Evolutionary conservation across 2,888 invertebrate genomes (phyloP).

Genomic region (Chymomyza caudatula): DNA sequence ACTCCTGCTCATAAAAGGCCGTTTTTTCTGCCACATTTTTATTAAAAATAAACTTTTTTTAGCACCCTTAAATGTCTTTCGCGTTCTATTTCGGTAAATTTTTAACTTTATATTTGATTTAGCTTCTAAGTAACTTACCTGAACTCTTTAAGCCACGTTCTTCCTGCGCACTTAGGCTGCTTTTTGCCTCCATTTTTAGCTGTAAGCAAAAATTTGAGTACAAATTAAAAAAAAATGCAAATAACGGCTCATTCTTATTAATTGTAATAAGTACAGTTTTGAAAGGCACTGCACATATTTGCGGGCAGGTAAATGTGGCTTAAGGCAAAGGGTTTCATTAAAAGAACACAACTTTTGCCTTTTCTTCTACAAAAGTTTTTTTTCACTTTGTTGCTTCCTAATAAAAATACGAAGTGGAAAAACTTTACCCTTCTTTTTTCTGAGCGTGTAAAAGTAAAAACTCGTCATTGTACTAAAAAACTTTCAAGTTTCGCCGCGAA

Average conservation of each 20-base stretch:
- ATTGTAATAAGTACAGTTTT: neutral
- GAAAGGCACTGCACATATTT: neutral
- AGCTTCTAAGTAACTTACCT: slow-evolving; percentile 57
- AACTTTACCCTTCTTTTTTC: neutral
- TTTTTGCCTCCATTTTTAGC: slow-evolving; percentile 63
- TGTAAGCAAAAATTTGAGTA: neutral
- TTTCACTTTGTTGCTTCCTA: neutral
- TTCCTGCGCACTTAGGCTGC: slow-evolving; percentile 73
- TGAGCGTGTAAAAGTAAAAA: neutral
- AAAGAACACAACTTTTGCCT: neutral
- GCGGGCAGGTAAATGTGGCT: neutral
- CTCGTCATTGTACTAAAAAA: neutral
- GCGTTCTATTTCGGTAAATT: neutral
- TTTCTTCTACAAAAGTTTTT: neutral
- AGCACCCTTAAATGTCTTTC: neutral
- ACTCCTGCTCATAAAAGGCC: neutral
- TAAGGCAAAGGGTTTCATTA: neutral
- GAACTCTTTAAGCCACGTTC: slow-evolving; percentile 74
- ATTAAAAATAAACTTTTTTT: neutral
- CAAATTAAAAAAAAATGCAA: neutral
- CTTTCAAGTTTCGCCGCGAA: neutral
- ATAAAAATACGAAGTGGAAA: neutral
- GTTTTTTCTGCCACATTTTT: neutral
- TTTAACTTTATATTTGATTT: neutral
- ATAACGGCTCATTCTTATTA: neutral